A percentile compares a stretch with the other conserved stretches of the same genome.
Evolutionary conservation across 1,140 invertebrate species (phyloP).

Genomic region (Drosophila varians): DNA sequence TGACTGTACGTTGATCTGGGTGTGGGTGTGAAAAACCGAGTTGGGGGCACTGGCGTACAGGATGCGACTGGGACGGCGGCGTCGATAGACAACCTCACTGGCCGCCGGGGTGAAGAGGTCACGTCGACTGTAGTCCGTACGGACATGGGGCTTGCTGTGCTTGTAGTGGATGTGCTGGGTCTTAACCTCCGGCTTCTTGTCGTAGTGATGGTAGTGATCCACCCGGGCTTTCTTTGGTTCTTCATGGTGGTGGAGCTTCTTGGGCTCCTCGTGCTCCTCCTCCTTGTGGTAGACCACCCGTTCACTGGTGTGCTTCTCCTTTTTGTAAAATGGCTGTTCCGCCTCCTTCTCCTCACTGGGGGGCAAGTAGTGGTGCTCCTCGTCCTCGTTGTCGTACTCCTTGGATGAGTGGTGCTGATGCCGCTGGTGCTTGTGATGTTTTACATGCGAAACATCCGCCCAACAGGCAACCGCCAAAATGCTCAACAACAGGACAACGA

Average conservation of each 20-base stretch:
- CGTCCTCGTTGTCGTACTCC: constrained; percentile 47
- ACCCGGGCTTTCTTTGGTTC: constrained; percentile 58
- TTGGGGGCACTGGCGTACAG: constrained; percentile 70
- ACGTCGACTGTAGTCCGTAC: constrained; percentile 26
- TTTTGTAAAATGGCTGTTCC: constrained; percentile 53
- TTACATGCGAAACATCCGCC: constrained; percentile 51
- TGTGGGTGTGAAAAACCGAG: constrained; percentile 72
- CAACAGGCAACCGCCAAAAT: constrained; percentile 42
- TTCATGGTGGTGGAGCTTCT: constrained; percentile 35
- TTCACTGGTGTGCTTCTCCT: constrained; percentile 68
- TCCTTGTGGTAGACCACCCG: constrained; percentile 62
- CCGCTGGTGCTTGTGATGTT: constrained; percentile 57
- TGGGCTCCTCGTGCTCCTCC: constrained; percentile 33
- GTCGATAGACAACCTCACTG: constrained; percentile 47
- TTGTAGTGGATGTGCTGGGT: constrained; percentile 69
- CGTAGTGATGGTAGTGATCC: constrained; percentile 71
- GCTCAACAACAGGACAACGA: constrained; percentile 36
- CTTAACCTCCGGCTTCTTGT: constrained; percentile 66
- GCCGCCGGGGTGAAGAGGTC: constrained; percentile 51
- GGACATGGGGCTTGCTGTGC: constrained; percentile 33
- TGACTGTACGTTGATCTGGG: constrained; percentile 72
- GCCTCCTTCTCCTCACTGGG: constrained; percentile 24
- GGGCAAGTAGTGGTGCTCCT: constrained; percentile 60
- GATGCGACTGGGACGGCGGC: constrained; percentile 51
- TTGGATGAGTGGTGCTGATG: constrained; percentile 23